Conservation (phyloP, 2,888 invertebrate genomes). For the Pollenia griseotomentosa region DNA sequence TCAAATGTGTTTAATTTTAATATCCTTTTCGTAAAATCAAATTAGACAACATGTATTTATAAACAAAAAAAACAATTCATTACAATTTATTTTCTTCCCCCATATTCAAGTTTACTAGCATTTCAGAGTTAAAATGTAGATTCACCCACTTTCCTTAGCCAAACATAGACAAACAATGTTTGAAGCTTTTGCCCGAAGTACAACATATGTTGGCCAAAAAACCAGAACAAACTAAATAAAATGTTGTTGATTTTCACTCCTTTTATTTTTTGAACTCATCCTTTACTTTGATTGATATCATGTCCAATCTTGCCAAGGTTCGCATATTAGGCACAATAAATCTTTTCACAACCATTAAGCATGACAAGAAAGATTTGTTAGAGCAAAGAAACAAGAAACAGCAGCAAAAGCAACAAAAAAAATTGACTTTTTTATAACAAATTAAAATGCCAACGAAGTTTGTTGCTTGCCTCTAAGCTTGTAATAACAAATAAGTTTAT, state of each 20-base stretch:
- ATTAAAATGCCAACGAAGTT: too few relatives aligned
- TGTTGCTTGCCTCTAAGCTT: too few relatives aligned
- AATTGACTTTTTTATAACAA: neutral
- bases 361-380: constrained; percentile 68
- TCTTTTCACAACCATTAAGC: constrained; percentile 70
- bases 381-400: constrained; percentile 48
- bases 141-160: too few relatives aligned
- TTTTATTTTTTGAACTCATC: constrained; percentile 46
- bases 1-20: constrained; percentile 3
- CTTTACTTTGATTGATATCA: constrained; percentile 73
- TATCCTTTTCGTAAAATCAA: constrained; percentile 7
- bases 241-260: neutral
- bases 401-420: constrained; percentile 7
- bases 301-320: constrained; percentile 69
- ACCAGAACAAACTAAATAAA: constrained; percentile 22
- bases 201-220: constrained; percentile 44
- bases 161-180: neutral
- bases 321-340: constrained; percentile 71
- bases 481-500: too few relatives aligned
- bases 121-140: too few relatives aligned
- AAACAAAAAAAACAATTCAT: constrained; percentile 2
- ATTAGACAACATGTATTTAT: neutral
- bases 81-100: neutral
- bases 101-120: too few relatives aligned
- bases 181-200: constrained; percentile 2